Percentiles rank a stretch among this genome's conserved stretches.
Conservation (phyloP, 2,113 vertebrate species). For the Limnothrissa miodon region DNA sequence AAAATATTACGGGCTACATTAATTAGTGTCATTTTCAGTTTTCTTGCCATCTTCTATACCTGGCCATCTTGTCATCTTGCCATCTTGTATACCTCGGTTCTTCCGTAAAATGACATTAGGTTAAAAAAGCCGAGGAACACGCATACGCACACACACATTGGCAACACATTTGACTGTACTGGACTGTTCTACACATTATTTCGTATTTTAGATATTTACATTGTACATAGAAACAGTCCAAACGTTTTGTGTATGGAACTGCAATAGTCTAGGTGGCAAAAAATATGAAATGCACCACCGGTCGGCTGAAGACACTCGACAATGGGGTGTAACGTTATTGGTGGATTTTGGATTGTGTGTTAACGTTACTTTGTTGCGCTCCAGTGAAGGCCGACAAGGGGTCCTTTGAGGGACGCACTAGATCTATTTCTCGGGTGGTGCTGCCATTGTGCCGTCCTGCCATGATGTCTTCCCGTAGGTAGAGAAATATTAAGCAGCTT, state of each 20-base stretch:
- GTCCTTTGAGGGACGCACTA: neutral
- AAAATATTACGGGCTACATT: neutral
- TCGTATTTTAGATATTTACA: neutral
- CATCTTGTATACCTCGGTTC: neutral
- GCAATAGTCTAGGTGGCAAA: neutral
- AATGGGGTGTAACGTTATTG: neutral
- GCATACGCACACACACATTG: neutral
- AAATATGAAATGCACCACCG: neutral
- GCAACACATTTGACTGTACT: too few relatives aligned
- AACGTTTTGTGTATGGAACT: neutral
- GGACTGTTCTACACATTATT: too few relatives aligned
- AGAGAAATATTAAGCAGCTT: neutral
- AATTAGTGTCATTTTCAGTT: neutral
- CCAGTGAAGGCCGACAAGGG: slow-evolving; percentile 12
- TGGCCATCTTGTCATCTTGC: neutral
- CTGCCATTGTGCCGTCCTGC: neutral
- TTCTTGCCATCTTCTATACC: neutral
- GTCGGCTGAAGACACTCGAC: neutral
- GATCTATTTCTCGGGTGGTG: neutral
- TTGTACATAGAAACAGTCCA: neutral
- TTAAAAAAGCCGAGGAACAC: neutral
- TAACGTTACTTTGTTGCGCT: slow-evolving; percentile 17
- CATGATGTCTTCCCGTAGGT: neutral
- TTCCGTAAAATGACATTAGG: too few relatives aligned
- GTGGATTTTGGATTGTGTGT: neutral